Conservation (phyloP, 2,888 invertebrate species). For the Crepidodera aurea region DNA sequence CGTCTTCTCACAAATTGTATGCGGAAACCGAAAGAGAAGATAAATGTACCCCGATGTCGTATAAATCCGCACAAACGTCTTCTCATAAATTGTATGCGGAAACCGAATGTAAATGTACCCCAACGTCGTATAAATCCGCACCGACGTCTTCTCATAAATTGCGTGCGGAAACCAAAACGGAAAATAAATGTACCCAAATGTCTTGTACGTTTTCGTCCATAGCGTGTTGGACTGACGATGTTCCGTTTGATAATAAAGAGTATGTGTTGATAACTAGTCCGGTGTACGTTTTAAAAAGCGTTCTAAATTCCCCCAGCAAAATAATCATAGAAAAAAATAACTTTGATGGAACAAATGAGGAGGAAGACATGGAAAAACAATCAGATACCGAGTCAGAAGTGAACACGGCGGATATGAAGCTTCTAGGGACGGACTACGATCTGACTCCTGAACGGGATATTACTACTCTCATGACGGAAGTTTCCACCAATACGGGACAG, state of each 20-base stretch:
- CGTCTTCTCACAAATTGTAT: background rate
- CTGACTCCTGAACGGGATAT: constrained; percentile 46
- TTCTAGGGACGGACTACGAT: constrained; percentile 44
- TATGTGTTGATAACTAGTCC: constrained; percentile 13
- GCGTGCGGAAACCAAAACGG: background rate
- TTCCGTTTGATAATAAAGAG: background rate
- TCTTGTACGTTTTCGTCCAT: background rate
- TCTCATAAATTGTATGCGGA: background rate
- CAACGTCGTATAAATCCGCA: background rate
- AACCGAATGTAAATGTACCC: background rate
- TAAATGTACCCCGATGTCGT: too few species aligned
- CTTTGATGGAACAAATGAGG: background rate
- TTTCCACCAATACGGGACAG: constrained; percentile 31
- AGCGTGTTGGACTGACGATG: background rate
- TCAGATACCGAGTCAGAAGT: background rate
- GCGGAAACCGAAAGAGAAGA: background rate
- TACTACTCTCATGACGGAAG: too few species aligned
- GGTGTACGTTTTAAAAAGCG: constrained; percentile 10
- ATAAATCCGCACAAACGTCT: constrained; percentile 4
- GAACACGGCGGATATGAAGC: constrained; percentile 33
- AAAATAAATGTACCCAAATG: constrained; percentile 9
- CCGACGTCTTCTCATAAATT: background rate
- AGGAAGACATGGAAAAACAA: background rate
- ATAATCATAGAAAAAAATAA: background rate
- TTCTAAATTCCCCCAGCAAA: background rate